Base-by-base conservation (phyloP, 2,888 invertebrate genomes). In the Pollenia griseotomentosa region DNA sequence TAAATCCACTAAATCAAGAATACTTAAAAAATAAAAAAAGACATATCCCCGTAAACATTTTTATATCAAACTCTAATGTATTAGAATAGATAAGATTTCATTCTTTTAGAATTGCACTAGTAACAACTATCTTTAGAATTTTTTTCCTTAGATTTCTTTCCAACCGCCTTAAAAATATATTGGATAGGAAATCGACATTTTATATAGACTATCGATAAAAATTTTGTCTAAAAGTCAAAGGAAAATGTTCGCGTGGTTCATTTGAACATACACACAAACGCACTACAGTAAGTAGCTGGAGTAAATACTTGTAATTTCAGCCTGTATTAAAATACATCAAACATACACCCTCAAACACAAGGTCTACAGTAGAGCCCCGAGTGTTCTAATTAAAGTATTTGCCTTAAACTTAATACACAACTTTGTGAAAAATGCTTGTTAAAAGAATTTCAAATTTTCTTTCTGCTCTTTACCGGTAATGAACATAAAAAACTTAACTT, bases 1-100 rank as follows among this genome's bases (percentile, higher is more conserved):
- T 59, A 81, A 75, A 82, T 59, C 59, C 68, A 75, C 74, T 82
- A 53, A 68, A 82, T 66, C 66, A 75, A 68, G 48, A 81, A 70
- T 51, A 23, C 48, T 46, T 23, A 44, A 51, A 55, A 46, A 16
- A 51, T 46, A 14, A 44, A 51, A 55, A 46, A 16, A 51, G 14
- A 59, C 9, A n/a, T 16, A n/a, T 40, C 8, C 9, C 2, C 33
- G 12, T 40, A 0, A 33, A 33, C 6, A 33, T 33, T 33, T 33
- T 33, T 33, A 33, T 33, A 33, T 33, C 5, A 33, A 33, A 33
- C 6, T 33, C 33, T 33, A 6, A 33, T 33, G 33, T 33, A 33
- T 33, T 6, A 6, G 6, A 33, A 33, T 23, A 23, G 23, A 33
- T 6, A 6, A 5, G 33, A 33, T 33, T 0, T 33, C 6, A 6